Evolutionary conservation across 2,797 vertebrate genomes (phyloP).

Genomic region (Myotis planiceps): DNA sequence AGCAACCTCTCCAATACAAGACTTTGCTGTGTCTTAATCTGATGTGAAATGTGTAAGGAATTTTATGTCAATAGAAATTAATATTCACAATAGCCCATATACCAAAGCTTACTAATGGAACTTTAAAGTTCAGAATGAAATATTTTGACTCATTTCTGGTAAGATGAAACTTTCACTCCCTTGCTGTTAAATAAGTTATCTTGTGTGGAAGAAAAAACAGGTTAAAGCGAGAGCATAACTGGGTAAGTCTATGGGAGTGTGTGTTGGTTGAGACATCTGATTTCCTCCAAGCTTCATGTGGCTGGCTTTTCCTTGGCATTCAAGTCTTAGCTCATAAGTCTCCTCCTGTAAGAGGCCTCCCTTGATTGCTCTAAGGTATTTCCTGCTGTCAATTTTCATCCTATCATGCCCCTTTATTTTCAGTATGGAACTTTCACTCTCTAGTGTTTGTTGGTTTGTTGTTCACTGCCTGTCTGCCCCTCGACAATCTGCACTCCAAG

Average conservation of each 20-base stretch:
- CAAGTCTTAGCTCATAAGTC: neutral
- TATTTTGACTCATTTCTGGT: neutral
- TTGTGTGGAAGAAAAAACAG: neutral
- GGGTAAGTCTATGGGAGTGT: neutral
- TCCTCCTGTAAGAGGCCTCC: neutral
- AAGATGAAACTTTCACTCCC: neutral
- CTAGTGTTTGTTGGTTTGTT: neutral
- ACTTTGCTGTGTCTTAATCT: neutral
- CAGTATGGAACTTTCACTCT: neutral
- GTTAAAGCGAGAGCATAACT: neutral
- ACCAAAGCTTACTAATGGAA: neutral
- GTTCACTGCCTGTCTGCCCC: neutral
- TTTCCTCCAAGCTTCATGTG: neutral
- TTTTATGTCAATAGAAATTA: neutral
- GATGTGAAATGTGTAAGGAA: neutral
- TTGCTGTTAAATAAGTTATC: neutral
- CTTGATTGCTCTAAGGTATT: neutral
- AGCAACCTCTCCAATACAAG: neutral
- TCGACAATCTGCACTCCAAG: neutral
- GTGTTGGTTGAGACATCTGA: neutral
- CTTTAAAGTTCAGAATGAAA: neutral
- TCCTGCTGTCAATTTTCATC: neutral
- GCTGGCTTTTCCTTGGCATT: neutral
- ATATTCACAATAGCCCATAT: neutral
- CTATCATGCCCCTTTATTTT: neutral